Percentiles rank a stretch among this genome's conserved stretches.
Conservation (phyloP, 37 sponge, comb jelly and placozoan species). For the Amphimedon queenslandica region DNA sequence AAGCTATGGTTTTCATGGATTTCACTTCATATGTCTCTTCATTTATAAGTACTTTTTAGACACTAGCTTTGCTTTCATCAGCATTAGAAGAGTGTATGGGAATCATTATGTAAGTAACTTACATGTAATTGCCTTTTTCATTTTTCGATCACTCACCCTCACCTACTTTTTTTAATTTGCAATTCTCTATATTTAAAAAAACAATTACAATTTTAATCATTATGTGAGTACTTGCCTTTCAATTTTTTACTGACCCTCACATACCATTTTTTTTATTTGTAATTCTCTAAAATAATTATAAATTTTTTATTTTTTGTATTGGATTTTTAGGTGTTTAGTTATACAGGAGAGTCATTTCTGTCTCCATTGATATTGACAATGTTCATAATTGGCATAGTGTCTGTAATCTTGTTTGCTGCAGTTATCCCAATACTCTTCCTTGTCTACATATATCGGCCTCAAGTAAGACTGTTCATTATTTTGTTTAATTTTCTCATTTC, state of each 20-base stretch:
- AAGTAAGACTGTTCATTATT: background rate
- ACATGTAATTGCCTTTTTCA: no score
- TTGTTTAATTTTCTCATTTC: no score
- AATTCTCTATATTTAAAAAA: no score
- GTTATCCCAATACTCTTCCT: background rate
- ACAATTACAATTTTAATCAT: background rate
- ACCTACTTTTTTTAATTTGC: no score
- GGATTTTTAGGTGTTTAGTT: background rate
- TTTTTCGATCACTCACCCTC: no score
- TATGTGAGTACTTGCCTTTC: background rate
- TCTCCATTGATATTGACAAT: background rate
- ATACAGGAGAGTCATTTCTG: background rate
- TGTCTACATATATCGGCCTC: background rate
- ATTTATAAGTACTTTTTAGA: slow-evolving; percentile 44
- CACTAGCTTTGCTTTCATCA: slow-evolving; percentile 31
- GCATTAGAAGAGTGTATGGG: slow-evolving; percentile 7
- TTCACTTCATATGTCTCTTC: slow-evolving; percentile 27
- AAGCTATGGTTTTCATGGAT: slow-evolving; percentile 22
- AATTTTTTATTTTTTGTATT: no score
- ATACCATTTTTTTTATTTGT: no score
- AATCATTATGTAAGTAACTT: background rate
- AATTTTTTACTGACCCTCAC: no score
- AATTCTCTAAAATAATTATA: no score
- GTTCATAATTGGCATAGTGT: background rate
- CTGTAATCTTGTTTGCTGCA: background rate